Evolutionary conservation across 1,140 invertebrate genomes (phyloP), one percentile per base, ranked within the genome.

Genomic region (Leguminivora glycinivorella): DNA sequence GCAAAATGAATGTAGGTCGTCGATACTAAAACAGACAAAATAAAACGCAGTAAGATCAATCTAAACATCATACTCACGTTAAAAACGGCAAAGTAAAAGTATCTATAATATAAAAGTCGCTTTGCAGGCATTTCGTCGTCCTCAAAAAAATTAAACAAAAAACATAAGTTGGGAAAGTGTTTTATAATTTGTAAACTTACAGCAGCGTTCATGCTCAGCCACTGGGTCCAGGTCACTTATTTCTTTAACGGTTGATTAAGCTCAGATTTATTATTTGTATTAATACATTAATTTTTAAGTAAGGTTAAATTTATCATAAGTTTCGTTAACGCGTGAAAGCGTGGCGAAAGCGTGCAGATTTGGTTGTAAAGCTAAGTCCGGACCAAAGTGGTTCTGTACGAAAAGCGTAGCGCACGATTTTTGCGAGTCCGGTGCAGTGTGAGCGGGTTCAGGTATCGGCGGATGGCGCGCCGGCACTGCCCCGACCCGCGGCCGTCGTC

Each of bases 151-250:
- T 40, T 40, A 40, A 47, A 17, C 2, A 9, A 52, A 52, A 22
- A 52, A 52, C 19, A 22, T 6, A 22, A 52, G n/a, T 19, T 22
- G 17, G 6, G 0, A 31, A 7, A 14, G 12, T 63, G 26, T 63
- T 26, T 5, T 29, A 34, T 17, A 17, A 17, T 34, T 63, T 31
- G 29, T 63, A 31, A 63, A 63, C 58, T 63, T 63, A 63, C 58
- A 9, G n/a, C n/a, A 63, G 24, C 12, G 58, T 29, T 34, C 58
- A 63, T 63, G 58, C 58, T 63, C 58, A 63, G 58, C 58, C 58
- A 29, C 58, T 63, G 58, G 56, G 14, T 60, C 24, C 56, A 60
- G 56, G 29, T 63, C 58, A 63, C 58, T 63, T 60, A 60, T 60
- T 63, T 63, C 58, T 26, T 63, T 63, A 63, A 7, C 58, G 58